phyloP scores from a whole-genome alignment of 2,113 vertebrate genomes.

The Neomonachus schauinslandi region DNA sequence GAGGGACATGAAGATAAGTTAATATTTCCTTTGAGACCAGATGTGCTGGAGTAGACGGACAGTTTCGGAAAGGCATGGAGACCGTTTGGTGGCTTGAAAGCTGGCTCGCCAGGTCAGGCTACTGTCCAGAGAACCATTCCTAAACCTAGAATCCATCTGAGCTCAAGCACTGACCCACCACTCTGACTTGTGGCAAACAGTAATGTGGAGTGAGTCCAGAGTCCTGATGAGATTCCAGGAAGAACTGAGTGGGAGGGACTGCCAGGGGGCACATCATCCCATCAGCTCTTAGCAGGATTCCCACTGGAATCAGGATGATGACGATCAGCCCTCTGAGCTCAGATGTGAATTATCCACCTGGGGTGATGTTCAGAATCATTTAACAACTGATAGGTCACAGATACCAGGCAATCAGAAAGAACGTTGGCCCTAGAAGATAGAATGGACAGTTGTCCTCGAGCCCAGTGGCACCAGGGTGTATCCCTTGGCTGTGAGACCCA shows the following conservation, averaged over 20 bases:
- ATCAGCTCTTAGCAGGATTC: background rate
- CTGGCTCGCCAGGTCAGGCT: background rate
- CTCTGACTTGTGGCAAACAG: background rate
- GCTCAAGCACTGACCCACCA: background rate
- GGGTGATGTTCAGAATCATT: background rate
- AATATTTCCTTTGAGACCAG: background rate
- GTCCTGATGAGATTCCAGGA: background rate
- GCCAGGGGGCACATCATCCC: too few species aligned
- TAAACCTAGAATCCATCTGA: background rate
- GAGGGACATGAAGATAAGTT: background rate
- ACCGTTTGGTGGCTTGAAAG: background rate
- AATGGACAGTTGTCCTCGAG: background rate
- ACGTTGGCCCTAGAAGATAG: background rate
- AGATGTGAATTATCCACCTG: background rate
- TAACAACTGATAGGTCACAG: background rate
- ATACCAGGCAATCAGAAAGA: background rate
- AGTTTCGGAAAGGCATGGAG: background rate
- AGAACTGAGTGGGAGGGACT: background rate
- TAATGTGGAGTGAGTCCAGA: background rate
- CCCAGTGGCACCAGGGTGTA: fast-evolving
- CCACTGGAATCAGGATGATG: background rate
- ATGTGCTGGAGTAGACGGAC: background rate
- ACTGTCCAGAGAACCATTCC: background rate
- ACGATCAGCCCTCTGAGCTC: background rate
- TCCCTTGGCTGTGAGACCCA: background rate